phyloP scores from a whole-genome alignment of 2,797 vertebrate genomes.

The Fratercula arctica region DNA sequence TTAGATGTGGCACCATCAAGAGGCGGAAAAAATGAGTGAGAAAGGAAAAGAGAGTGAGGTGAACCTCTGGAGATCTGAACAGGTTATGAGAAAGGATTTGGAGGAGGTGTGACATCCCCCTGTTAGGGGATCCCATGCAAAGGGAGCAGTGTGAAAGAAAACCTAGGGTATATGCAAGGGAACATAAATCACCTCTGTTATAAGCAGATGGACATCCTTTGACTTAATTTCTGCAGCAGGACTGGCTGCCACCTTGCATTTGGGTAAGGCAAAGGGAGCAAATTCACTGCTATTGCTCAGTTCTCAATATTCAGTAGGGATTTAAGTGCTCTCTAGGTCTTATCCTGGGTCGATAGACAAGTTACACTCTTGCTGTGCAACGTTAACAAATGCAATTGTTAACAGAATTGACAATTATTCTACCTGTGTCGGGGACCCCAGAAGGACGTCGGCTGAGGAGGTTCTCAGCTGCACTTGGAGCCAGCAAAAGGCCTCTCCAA shows the following conservation, averaged over 20 bases:
- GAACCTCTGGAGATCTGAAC: not conserved
- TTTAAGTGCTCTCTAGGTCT: not conserved
- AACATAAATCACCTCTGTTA: not conserved
- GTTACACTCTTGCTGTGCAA: not conserved
- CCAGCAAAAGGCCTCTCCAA: not conserved
- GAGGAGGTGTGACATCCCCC: not conserved
- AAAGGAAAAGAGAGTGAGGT: not conserved
- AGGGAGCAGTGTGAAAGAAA: not conserved
- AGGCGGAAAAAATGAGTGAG: not conserved
- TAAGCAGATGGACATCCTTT: not conserved
- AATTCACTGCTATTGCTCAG: not conserved
- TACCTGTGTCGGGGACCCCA: accelerated
- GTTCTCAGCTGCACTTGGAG: not conserved
- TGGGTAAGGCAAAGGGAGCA: not conserved
- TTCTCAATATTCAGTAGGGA: not conserved
- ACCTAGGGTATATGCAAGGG: not conserved
- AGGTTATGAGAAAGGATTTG: not conserved
- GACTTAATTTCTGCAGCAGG: not conserved
- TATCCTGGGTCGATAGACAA: not conserved
- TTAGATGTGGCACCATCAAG: not conserved
- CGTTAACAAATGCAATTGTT: not conserved
- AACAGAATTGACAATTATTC: not conserved
- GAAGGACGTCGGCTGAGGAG: not conserved
- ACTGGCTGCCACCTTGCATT: not conserved
- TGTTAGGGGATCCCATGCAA: not conserved